Percentiles rank a stretch among this genome's conserved stretches.
Conservation (phyloP, 2,888 invertebrate species). For the Invenusta paracnida region DNA sequence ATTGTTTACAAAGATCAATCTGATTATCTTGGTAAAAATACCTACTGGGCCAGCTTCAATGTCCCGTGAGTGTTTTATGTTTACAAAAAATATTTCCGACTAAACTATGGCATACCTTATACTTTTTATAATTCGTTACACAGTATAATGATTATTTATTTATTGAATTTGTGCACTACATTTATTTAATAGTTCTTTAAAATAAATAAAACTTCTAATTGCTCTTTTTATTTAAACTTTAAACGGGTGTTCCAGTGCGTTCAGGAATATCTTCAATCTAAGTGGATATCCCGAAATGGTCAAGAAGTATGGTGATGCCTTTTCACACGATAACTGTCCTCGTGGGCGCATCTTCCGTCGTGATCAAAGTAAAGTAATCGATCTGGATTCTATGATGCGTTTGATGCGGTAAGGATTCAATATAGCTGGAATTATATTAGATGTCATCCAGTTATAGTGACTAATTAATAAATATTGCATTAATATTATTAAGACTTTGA, state of each 20-base stretch:
- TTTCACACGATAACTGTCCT: conserved; percentile 56
- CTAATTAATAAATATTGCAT: no score
- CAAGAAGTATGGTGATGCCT: conserved; percentile 50
- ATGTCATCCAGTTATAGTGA: no score
- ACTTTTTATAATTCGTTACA: no score
- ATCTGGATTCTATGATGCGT: conserved; percentile 52
- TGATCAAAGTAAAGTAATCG: conserved; percentile 50
- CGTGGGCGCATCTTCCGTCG: conserved; percentile 59
- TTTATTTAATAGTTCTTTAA: no score
- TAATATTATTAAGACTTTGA: no score
- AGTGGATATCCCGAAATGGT: conserved; percentile 57
- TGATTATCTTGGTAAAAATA: conserved; percentile 53
- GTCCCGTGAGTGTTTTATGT: neutral
- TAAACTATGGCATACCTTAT: no score
- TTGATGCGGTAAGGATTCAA: conserved; percentile 49
- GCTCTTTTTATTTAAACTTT: no score
- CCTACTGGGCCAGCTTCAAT: conserved; percentile 1
- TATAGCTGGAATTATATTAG: neutral
- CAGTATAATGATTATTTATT: no score
- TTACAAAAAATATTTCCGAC: neutral
- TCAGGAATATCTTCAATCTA: conserved; percentile 53
- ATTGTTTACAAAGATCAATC: conserved; percentile 53
- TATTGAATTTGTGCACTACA: no score
- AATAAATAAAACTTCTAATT: no score
- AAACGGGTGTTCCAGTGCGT: neutral